Evolutionary conservation across 2,113 vertebrate species (phyloP).

Genomic region (Myrmecophaga tridactyla): DNA sequence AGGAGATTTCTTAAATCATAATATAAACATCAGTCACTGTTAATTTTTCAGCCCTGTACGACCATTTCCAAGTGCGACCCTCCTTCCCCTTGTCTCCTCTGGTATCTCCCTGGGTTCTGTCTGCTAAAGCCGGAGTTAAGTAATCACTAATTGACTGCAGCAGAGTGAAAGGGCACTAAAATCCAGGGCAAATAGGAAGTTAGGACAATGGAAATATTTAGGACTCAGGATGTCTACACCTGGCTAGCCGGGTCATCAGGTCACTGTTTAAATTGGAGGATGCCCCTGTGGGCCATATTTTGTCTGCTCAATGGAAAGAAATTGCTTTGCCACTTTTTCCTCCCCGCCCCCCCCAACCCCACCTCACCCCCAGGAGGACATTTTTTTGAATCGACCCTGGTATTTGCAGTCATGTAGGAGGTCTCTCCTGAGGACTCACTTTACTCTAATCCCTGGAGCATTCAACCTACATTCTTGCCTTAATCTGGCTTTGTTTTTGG

Average conservation of each 20-base stretch:
- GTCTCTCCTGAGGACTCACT: background rate
- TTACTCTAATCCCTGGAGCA: conserved; percentile 38
- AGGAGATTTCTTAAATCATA: background rate
- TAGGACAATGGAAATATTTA: conserved; percentile 51
- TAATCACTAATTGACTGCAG: conserved; percentile 55
- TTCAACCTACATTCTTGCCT: conserved; percentile 50
- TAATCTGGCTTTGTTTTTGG: background rate
- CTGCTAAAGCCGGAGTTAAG: conserved; percentile 29
- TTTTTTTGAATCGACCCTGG: background rate
- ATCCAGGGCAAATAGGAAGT: conserved; percentile 36
- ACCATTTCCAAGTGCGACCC: background rate
- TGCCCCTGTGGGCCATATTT: background rate
- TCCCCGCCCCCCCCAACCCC: background rate
- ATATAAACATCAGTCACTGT: background rate
- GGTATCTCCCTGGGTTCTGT: background rate
- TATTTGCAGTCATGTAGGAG: background rate
- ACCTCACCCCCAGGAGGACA: background rate
- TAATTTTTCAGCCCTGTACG: background rate
- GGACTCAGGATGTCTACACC: conserved; percentile 66
- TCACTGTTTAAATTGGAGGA: conserved; percentile 38
- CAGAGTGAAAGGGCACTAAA: conserved; percentile 26
- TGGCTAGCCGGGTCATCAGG: conserved; percentile 62
- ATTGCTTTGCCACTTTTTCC: background rate
- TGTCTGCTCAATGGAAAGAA: conserved; percentile 26
- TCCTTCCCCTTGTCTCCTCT: background rate